phyloP scores from a whole-genome alignment of 2,797 vertebrate species.

The Orestias chungarensis region DNA sequence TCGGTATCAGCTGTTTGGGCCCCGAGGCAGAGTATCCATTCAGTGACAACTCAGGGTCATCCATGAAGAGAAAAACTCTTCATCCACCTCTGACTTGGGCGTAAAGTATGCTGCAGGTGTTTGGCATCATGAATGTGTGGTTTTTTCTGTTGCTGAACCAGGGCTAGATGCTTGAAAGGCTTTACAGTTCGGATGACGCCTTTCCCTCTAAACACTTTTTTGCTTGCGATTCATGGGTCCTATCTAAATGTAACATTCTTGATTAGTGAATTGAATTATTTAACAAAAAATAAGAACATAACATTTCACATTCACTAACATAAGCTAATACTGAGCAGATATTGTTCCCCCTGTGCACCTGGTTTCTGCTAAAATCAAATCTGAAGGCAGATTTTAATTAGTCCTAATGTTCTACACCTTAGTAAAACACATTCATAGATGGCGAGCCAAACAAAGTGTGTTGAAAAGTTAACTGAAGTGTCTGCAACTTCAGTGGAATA shows the following conservation, averaged over 20 bases:
- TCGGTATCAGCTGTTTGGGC: constrained; percentile 17
- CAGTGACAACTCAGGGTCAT: constrained; percentile 8
- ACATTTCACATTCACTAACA: neutral
- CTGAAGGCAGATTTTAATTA: too few species aligned
- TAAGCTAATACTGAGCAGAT: too few species aligned
- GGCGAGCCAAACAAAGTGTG: neutral
- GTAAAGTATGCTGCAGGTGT: neutral
- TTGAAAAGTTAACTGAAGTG: neutral
- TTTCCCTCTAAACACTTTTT: too few species aligned
- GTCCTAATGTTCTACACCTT: too few species aligned
- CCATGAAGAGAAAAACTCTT: constrained; percentile 13
- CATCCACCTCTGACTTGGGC: neutral
- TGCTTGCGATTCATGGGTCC: neutral
- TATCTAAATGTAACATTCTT: neutral
- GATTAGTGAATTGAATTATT: too few species aligned
- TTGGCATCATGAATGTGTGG: neutral
- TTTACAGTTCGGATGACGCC: too few species aligned
- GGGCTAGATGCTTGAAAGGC: too few species aligned
- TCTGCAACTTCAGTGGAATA: neutral
- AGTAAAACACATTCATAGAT: too few species aligned
- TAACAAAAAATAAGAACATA: neutral
- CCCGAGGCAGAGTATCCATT: constrained; percentile 19
- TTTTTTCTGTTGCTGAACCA: neutral
- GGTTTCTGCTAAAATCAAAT: too few species aligned
- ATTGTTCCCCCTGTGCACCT: too few species aligned